Conservation (phyloP, 2,888 invertebrate genomes). For the Thera obeliscata region DNA sequence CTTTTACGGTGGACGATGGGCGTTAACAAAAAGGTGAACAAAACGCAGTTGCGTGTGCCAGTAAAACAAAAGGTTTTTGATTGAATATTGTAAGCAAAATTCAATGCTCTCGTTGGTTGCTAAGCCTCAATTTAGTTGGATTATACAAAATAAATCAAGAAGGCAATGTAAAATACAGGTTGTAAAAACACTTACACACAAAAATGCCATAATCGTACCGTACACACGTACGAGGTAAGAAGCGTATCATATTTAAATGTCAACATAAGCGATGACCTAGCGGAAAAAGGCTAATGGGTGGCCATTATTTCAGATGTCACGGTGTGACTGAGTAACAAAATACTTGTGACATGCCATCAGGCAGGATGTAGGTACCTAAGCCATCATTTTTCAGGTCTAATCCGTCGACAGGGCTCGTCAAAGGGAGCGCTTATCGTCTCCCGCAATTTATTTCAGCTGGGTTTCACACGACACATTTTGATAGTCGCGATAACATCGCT, state of each 20-base stretch:
- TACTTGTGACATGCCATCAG: constrained; percentile 51
- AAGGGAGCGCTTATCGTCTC: constrained; percentile 80
- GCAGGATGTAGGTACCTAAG: constrained; percentile 58
- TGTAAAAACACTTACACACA: not conserved
- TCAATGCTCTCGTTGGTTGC: constrained; percentile 1
- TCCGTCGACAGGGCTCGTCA: constrained; percentile 80
- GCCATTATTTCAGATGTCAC: constrained; percentile 34
- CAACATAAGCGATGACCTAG: constrained; percentile 29
- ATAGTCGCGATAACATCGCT: constrained; percentile 62
- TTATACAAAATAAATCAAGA: too few relatives aligned
- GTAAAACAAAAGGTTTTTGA: constrained; percentile 19
- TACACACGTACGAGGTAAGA: constrained; percentile 6
- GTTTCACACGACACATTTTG: constrained; percentile 64
- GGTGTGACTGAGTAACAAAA: constrained; percentile 54
- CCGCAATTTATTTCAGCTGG: constrained; percentile 79
- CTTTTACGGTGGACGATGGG: constrained; percentile 17
- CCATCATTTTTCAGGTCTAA: constrained; percentile 83
- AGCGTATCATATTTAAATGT: constrained; percentile 28
- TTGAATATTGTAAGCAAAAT: constrained; percentile 12
- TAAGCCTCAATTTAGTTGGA: not conserved
- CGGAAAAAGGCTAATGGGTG: constrained; percentile 30
- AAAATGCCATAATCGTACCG: constrained; percentile 7
- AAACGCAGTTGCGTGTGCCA: constrained; percentile 2
- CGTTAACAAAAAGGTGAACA: constrained; percentile 18
- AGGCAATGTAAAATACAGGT: not conserved